A percentile compares a stretch with the other conserved stretches of the same genome.
Evolutionary conservation across 2,113 vertebrate genomes (phyloP).

Genomic region (Lutjanus erythropterus): DNA sequence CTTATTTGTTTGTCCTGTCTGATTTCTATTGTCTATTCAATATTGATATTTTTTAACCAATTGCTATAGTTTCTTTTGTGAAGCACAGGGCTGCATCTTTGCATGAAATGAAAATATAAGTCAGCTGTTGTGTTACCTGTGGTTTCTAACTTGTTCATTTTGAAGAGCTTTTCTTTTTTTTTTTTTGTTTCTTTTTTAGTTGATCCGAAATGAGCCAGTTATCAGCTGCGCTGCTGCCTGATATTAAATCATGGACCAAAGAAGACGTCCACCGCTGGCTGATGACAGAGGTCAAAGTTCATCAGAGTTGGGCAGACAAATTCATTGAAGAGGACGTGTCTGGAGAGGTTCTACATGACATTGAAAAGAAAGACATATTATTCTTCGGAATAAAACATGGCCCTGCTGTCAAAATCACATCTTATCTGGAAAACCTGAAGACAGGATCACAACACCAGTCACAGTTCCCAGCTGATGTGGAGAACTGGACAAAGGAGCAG

Average conservation of each 20-base stretch:
- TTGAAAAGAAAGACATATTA: slow-evolving; percentile 76
- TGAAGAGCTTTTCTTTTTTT: background rate
- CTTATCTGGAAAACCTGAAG: slow-evolving; percentile 62
- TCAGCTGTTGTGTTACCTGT: too few relatives aligned
- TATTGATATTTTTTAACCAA: too few relatives aligned
- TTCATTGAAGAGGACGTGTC: slow-evolving; percentile 78
- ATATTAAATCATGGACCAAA: slow-evolving; percentile 80
- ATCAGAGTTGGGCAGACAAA: slow-evolving; percentile 70
- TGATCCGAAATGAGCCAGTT: slow-evolving; percentile 26
- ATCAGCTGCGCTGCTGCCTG: slow-evolving; percentile 21
- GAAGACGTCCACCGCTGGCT: slow-evolving; percentile 82
- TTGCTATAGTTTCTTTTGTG: too few relatives aligned
- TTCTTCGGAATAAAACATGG: slow-evolving; percentile 81
- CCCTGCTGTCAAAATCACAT: slow-evolving; percentile 78
- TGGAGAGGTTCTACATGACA: slow-evolving; percentile 69
- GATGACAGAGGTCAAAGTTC: slow-evolving; percentile 74
- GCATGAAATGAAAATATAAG: too few relatives aligned
- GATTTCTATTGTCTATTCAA: too few relatives aligned
- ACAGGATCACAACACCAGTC: background rate
- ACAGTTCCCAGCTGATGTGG: slow-evolving; percentile 38
- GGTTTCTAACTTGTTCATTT: too few relatives aligned
- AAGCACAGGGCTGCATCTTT: too few relatives aligned
- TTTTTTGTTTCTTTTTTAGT: slow-evolving; percentile 4
- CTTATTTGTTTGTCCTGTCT: too few relatives aligned
- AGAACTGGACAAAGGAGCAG: slow-evolving; percentile 63